Conservation (phyloP, 2,113 vertebrate species). For the Bujurquina vittata region DNA sequence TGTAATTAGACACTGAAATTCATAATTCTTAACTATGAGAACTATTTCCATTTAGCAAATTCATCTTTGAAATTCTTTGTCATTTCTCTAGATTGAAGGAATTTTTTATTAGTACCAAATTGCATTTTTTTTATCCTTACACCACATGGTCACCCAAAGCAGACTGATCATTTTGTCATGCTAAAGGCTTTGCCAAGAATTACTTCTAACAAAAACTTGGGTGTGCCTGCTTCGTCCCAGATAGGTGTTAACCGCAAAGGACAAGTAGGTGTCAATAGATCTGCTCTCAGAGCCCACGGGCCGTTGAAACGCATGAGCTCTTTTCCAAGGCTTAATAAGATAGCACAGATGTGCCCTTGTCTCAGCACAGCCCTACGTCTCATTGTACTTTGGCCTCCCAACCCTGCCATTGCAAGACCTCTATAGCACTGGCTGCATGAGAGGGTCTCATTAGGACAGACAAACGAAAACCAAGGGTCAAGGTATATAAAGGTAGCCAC, state of each 20-base stretch:
- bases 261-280: constrained; percentile 84
- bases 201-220: constrained; percentile 71
- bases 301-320: constrained; percentile 78
- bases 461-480: constrained; percentile 97
- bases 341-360: constrained; percentile 82
- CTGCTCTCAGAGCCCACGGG: constrained; percentile 66
- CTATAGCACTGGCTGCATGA: constrained; percentile 72
- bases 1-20: constrained; percentile 26
- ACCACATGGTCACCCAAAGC: constrained; percentile 53
- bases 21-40: constrained; percentile 23
- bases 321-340: constrained; percentile 80
- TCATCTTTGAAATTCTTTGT: constrained; percentile 61
- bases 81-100: constrained; percentile 54
- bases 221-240: constrained; percentile 60
- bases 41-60: constrained; percentile 32
- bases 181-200: constrained; percentile 72
- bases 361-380: constrained; percentile 72
- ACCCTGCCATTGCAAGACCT: constrained; percentile 74
- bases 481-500: constrained; percentile 96
- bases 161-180: constrained; percentile 75
- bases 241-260: constrained; percentile 80
- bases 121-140: constrained; percentile 26
- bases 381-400: constrained; percentile 82
- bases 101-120: constrained; percentile 58
- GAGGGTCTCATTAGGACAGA: constrained; percentile 94